Evolutionary conservation across 1,140 invertebrate species (phyloP), one percentile per base, ranked within the genome.

Genomic region (Lordiphosa collinella): DNA sequence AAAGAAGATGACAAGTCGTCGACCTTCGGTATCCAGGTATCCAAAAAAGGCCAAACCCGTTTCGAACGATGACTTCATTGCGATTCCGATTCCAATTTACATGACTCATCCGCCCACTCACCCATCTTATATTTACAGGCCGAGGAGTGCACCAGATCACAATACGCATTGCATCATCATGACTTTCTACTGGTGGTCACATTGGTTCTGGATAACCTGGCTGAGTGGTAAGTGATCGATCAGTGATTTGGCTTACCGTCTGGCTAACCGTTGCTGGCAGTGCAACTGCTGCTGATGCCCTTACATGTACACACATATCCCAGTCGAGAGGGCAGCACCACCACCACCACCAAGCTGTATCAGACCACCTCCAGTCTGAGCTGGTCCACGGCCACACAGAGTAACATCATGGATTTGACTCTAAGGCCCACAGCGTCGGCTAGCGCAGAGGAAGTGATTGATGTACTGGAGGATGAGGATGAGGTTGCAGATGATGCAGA

Each of bases 151-250:
- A 16, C 56, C 72, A 78, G 56, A 78, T 84, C 67, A 57, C 62
- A 82, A 50, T 41, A 86, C 79, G 80, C 57, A 60, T 36, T 64
- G 63, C 89, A 91, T 91, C 89, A 91, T 91, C 91, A 93, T 93
- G 92, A 93, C 92, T 90, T 90, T 92, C 63, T 92, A 93, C 88
- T 93, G 92, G 92, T 93, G 92, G 92, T 93, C 92, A 89, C 92
- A 93, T 87, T 93, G 92, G 92, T 93, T 93, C 88, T 93, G 92
- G 92, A 91, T 93, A 90, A 93, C 92, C 62, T 57, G 53, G 14
- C 53, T 87, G 13, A 59, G 59, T 37, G 79, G 86, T 88, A 41
- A 66, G 75, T 53, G 4, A 4, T 6, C 9, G 11, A 13, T 1
- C 8, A 18, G 0, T 5, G 2, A 3, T 16, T 36, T 13, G 8